Conservation (phyloP, 2,797 vertebrate species). For the Catharus ustulatus region DNA sequence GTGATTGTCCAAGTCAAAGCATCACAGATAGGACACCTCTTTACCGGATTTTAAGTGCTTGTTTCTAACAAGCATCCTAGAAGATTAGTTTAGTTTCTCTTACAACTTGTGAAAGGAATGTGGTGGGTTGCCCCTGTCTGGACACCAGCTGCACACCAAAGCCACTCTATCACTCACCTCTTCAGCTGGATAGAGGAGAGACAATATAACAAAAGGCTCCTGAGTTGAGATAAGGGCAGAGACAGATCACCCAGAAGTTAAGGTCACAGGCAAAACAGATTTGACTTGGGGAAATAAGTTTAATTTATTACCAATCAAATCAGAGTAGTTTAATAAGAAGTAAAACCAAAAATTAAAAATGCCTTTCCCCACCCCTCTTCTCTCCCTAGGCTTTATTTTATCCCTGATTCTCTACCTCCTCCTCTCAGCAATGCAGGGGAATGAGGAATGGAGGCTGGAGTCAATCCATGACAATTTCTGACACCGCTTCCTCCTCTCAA, state of each 20-base stretch:
- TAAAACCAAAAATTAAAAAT: neutral
- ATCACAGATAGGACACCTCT: neutral
- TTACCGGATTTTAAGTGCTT: neutral
- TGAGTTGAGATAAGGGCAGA: neutral
- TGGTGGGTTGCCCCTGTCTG: neutral
- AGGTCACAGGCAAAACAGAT: neutral
- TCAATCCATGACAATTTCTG: neutral
- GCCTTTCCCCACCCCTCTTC: neutral
- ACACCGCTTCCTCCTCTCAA: accelerated
- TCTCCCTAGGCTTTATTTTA: neutral
- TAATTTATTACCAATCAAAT: neutral
- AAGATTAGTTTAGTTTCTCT: neutral
- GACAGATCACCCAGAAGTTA: neutral
- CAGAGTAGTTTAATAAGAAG: neutral
- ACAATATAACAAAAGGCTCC: neutral
- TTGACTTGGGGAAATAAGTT: neutral
- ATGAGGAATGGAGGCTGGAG: neutral
- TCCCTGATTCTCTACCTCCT: neutral
- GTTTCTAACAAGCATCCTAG: neutral
- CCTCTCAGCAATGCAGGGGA: neutral
- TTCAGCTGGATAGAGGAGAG: neutral
- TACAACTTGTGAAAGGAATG: neutral
- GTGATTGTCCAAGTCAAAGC: neutral
- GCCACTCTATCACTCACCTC: neutral
- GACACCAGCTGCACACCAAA: neutral